Base-by-base conservation (phyloP, 2,888 invertebrate species). In the Meganola albula region DNA sequence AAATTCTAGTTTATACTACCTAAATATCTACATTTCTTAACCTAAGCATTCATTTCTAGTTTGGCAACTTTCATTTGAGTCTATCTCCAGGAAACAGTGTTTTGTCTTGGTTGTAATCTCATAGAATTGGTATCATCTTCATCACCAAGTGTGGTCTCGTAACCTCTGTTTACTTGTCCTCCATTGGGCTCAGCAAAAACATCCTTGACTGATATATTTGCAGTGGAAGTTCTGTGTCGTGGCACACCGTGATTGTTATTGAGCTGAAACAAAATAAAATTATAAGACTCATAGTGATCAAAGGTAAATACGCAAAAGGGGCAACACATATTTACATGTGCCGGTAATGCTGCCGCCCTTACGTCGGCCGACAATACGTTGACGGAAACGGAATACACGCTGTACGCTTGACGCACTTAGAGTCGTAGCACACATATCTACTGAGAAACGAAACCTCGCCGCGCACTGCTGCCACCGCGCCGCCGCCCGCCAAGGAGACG, bases 151-250 rank as follows among this genome's bases (percentile, higher is more conserved):
- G 89, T 86, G 6, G 88, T 90, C 61, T 94, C 94, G 63, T 92
- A 95, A 2, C 90, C 94, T 51, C 92, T 87, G 74, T 95, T 95
- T 3, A 92, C 84, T 63, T 91, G 94, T 31, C 95, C 94, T 39
- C 88, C 89, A 43, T 89, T 90, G 0, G 90, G 91, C 65, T 91
- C 92, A 2, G 84, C 86, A 53, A 95, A 95, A 0, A 95, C 91
- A 44, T 94, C 93, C 58, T 94, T 94, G 4, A 93, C 92, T 48
- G 92, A 92, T 49, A 92, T 92, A 56, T 92, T 92, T 1, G 92
- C 92, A 42, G 91, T 93, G 21, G 94, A 94, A 37, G 90, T 89
- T 27, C 94, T 88, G 33, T 92, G 92, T 37, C 91, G 92, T 10
- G 92, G 88, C 13, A 78, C 84, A 12, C 80, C 85, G 18, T 87